phyloP scores from a whole-genome alignment of 2,113 vertebrate species.

The Odobenus rosmarus region DNA sequence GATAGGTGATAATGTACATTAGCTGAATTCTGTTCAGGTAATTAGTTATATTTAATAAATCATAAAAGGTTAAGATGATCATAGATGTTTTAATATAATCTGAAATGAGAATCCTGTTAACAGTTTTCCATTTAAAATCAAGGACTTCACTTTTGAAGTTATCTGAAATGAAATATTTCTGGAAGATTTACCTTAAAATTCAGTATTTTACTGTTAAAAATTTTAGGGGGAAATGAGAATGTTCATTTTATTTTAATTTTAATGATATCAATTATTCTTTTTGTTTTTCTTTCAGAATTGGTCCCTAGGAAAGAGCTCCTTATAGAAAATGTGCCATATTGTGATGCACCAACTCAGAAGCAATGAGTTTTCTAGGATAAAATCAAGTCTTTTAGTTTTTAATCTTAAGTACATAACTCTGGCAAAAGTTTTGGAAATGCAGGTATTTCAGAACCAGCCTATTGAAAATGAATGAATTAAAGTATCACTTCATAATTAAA shows the following conservation, averaged over 20 bases:
- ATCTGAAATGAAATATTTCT: conserved; percentile 40
- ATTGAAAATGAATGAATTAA: conserved; percentile 36
- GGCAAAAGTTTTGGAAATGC: not conserved
- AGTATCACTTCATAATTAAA: conserved; percentile 39
- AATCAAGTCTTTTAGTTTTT: conserved; percentile 23
- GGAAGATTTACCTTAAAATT: conserved; percentile 41
- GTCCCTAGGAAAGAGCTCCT: conserved; percentile 79
- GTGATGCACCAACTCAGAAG: conserved; percentile 72
- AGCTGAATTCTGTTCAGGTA: conserved; percentile 13
- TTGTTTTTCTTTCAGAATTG: conserved; percentile 75
- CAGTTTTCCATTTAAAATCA: conserved; percentile 35
- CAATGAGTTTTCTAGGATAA: conserved; percentile 58
- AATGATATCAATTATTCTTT: conserved; percentile 47
- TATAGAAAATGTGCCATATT: conserved; percentile 74
- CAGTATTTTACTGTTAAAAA: not conserved
- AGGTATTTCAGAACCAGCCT: not conserved
- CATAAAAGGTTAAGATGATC: not conserved
- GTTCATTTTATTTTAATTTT: conserved; percentile 33
- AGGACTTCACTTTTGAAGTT: not conserved
- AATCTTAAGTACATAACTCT: conserved; percentile 34
- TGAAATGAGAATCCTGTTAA: conserved; percentile 40
- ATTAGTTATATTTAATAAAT: conserved; percentile 28
- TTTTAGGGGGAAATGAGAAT: not conserved
- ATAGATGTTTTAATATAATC: not conserved
- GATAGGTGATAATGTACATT: not conserved